phyloP scores from a whole-genome alignment of 2,888 invertebrate genomes.

The Charanyca ferruginea region DNA sequence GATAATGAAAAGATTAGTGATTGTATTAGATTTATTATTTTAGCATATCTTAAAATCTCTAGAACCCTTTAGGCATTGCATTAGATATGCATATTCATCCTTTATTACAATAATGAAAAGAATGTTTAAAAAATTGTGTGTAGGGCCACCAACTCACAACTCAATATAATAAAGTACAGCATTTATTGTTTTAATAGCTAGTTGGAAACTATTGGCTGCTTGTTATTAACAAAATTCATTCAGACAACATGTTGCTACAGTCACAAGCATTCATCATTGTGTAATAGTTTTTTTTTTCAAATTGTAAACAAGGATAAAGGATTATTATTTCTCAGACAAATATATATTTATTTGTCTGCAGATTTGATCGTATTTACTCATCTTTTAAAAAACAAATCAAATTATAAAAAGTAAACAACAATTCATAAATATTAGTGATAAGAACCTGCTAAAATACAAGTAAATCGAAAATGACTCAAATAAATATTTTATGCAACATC shows the following conservation, averaged over 20 bases:
- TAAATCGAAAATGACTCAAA: neutral
- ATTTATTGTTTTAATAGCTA: neutral
- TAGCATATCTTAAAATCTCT: too few species aligned
- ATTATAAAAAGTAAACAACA: constrained; percentile 1
- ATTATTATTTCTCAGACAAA: constrained; percentile 4
- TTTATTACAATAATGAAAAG: too few species aligned
- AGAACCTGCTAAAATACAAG: constrained; percentile 4
- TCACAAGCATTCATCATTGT: neutral
- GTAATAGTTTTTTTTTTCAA: neutral
- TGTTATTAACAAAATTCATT: neutral
- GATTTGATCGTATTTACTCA: neutral
- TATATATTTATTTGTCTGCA: neutral
- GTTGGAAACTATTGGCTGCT: neutral
- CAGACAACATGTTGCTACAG: neutral
- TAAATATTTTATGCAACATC: neutral
- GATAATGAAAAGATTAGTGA: neutral
- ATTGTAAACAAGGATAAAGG: constrained; percentile 24
- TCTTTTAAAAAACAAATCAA: neutral
- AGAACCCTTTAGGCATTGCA: too few species aligned
- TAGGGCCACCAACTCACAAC: neutral
- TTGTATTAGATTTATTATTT: neutral
- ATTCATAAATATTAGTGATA: neutral
- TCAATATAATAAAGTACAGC: neutral
- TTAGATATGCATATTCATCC: too few species aligned
- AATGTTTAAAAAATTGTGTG: neutral